phyloP scores from a whole-genome alignment of 2,888 invertebrate species.

The Timema podura region DNA sequence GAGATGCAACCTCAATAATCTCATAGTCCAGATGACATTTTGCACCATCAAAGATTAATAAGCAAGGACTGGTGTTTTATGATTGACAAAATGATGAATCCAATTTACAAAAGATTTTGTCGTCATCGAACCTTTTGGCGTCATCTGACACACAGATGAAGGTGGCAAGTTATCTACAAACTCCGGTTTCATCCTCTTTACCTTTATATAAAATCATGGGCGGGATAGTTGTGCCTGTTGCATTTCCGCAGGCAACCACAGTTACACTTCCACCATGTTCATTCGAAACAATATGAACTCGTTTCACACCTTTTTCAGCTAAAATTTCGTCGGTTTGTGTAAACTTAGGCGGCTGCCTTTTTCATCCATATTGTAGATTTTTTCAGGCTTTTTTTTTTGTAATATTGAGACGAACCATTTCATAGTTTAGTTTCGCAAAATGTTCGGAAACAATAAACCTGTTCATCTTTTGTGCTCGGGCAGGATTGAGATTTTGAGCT shows the following conservation, averaged over 20 bases:
- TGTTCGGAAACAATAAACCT: neutral
- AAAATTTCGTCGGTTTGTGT: neutral
- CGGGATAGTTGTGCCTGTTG: no score
- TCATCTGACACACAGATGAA: constrained; percentile 31
- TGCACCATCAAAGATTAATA: constrained; percentile 39
- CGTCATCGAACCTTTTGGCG: constrained; percentile 38
- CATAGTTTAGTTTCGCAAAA: neutral
- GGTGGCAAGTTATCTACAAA: constrained; percentile 32
- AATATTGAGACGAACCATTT: neutral
- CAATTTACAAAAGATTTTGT: constrained; percentile 33
- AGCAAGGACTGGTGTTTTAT: constrained; percentile 31
- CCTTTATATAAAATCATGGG: constrained; percentile 20
- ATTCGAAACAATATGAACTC: constrained; percentile 3
- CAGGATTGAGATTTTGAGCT: no score
- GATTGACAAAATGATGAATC: constrained; percentile 36
- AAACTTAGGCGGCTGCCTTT: neutral
- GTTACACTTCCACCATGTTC: constrained; percentile 14
- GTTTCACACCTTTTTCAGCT: constrained; percentile 1
- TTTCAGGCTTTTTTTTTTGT: neutral
- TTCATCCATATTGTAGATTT: constrained; percentile 8
- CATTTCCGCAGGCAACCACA: constrained; percentile 9
- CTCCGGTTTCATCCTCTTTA: constrained; percentile 4
- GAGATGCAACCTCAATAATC: constrained; percentile 38
- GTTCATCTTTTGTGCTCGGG: no score
- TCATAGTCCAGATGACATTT: constrained; percentile 37